phyloP scores from a whole-genome alignment of 2,797 vertebrate species.

The Sebastes glaucus region DNA sequence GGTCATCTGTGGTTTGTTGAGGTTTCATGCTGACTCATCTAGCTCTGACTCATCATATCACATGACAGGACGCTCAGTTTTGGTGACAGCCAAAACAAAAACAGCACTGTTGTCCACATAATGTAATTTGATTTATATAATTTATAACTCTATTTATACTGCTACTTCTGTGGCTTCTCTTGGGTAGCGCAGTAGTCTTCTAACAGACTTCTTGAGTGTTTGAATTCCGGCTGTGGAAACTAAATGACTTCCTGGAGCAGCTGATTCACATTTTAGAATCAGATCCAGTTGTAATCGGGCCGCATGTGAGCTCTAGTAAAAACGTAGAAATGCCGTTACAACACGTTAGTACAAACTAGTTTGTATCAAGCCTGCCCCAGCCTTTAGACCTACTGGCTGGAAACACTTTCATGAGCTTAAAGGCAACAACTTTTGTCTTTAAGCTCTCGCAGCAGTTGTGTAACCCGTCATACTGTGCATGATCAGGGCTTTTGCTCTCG shows the following conservation, averaged over 20 bases:
- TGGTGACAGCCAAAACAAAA: constrained; percentile 2
- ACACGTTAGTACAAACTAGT: not conserved
- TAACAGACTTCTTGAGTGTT: not conserved
- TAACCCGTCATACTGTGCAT: not conserved
- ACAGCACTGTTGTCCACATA: not conserved
- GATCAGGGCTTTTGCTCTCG: not conserved
- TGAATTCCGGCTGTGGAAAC: not conserved
- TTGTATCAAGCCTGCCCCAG: not conserved
- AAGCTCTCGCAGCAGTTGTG: not conserved
- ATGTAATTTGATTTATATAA: not conserved
- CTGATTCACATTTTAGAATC: not conserved
- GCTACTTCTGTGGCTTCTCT: not conserved
- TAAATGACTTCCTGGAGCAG: not conserved
- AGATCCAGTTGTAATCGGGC: not conserved
- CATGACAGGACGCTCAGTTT: constrained; percentile 16
- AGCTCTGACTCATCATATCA: constrained; percentile 48
- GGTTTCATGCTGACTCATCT: constrained; percentile 51
- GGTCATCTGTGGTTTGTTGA: not conserved
- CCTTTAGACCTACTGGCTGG: not conserved
- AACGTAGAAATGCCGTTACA: not conserved
- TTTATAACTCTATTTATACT: not conserved
- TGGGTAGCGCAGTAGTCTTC: not conserved
- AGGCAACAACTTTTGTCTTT: not conserved
- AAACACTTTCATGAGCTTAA: not conserved
- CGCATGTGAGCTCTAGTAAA: not conserved